These are phyloP conservation scores for Drosophila nigricruria DNA, from an alignment of 2,888 invertebrate species.

Conservation along the genomic window DNA sequence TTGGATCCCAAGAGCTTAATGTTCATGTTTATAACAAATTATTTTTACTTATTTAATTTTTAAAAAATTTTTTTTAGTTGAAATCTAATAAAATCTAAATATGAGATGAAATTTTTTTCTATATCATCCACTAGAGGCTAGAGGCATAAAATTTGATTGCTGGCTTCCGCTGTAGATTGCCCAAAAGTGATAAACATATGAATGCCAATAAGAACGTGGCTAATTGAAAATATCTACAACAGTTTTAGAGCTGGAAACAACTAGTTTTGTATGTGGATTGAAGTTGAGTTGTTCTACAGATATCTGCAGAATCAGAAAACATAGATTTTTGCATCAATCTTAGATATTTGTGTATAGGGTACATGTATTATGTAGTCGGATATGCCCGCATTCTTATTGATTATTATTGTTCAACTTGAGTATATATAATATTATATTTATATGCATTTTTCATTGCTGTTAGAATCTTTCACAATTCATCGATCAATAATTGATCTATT, in stretches of 20 bases:
- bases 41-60: neutral
- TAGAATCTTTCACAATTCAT: neutral
- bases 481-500: neutral
- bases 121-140: neutral
- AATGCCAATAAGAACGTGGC: too few relatives aligned
- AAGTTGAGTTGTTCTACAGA: neutral
- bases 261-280: neutral
- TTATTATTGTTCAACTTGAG: neutral
- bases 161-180: neutral
- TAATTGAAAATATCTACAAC: neutral
- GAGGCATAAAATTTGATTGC: neutral
- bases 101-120: too few relatives aligned
- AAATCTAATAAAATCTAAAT: too few relatives aligned
- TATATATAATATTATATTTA: neutral
- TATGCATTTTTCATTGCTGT: neutral
- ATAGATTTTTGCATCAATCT: too few relatives aligned
- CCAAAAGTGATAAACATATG: neutral
- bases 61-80: too few relatives aligned
- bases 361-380: neutral
- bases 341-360: too few relatives aligned
- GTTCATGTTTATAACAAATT: neutral
- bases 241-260: neutral
- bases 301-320: neutral
- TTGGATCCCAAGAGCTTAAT: neutral
- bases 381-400: neutral